phyloP scores from a whole-genome alignment of 2,113 vertebrate genomes.

The Pseudopodoces humilis region DNA sequence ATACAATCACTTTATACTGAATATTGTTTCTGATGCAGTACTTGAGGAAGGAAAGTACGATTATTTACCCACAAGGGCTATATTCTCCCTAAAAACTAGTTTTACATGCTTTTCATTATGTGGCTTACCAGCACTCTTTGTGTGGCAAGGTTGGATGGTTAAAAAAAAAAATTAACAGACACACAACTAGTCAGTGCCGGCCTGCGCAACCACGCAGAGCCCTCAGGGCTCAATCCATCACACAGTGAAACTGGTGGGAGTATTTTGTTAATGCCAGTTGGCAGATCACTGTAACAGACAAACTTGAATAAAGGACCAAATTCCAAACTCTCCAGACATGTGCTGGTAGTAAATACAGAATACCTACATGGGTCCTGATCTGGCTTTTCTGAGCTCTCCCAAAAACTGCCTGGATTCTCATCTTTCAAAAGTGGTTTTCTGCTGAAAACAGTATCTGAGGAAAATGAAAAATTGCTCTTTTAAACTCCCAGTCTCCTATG shows the following conservation, averaged over 20 bases:
- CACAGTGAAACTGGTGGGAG: not conserved
- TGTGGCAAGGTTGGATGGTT: not conserved
- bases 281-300: not conserved
- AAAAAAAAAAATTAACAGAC: not conserved
- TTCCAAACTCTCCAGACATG: not conserved
- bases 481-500: not conserved
- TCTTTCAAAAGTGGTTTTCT: not conserved
- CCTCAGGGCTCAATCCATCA: conserved; percentile 18
- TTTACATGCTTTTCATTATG: conserved; percentile 52
- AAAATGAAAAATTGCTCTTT: not conserved
- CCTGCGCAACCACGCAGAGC: not conserved
- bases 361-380: not conserved
- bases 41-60: conserved; percentile 26
- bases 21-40: conserved; percentile 62
- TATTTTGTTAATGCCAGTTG: conserved; percentile 16
- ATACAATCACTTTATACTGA: conserved; percentile 71
- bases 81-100: conserved; percentile 65
- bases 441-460: not conserved
- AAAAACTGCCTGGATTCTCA: not conserved
- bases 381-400: not conserved
- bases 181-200: not conserved
- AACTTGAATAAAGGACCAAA: not conserved
- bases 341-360: not conserved
- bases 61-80: conserved; percentile 70
- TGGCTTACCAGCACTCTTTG: conserved; percentile 39